A percentile compares a stretch with the other conserved stretches of the same genome.
phyloP scores from a whole-genome alignment of 1,140 invertebrate genomes.

The Macrobrachium nipponense region DNA sequence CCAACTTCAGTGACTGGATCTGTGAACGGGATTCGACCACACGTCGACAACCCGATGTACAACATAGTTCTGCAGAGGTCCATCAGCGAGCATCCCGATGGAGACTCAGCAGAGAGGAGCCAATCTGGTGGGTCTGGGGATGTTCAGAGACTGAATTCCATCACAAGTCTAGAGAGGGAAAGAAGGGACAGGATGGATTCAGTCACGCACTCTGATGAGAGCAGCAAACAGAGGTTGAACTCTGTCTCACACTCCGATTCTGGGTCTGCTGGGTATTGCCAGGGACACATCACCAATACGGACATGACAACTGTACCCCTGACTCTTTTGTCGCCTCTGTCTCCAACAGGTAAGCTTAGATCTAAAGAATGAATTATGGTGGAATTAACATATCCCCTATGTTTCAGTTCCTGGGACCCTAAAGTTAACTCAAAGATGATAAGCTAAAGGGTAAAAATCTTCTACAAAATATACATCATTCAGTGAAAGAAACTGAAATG shows the following conservation, averaged over 20 bases:
- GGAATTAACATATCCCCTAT: too few relatives aligned
- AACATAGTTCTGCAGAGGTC: neutral
- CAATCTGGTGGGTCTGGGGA: neutral
- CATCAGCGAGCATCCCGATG: constrained; percentile 14
- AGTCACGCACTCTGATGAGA: too few relatives aligned
- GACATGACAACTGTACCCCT: constrained; percentile 10
- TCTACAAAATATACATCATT: too few relatives aligned
- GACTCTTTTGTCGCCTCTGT: neutral
- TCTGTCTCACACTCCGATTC: neutral
- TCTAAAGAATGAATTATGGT: too few relatives aligned
- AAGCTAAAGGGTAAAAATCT: too few relatives aligned
- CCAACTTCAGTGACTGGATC: neutral
- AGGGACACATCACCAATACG: neutral
- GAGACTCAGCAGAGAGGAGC: neutral
- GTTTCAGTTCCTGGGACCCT: too few relatives aligned
- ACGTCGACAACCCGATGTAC: constrained; percentile 15
- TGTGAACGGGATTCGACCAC: neutral
- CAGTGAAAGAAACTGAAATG: too few relatives aligned
- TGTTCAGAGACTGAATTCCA: too few relatives aligned
- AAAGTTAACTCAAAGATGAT: too few relatives aligned
- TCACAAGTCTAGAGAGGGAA: too few relatives aligned
- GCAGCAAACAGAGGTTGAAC: neutral
- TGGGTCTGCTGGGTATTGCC: constrained; percentile 3
- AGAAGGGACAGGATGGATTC: too few relatives aligned
- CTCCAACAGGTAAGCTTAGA: constrained; percentile 5